Conservation (phyloP, 2,888 invertebrate genomes). For the Eupithecia insigniata region DNA sequence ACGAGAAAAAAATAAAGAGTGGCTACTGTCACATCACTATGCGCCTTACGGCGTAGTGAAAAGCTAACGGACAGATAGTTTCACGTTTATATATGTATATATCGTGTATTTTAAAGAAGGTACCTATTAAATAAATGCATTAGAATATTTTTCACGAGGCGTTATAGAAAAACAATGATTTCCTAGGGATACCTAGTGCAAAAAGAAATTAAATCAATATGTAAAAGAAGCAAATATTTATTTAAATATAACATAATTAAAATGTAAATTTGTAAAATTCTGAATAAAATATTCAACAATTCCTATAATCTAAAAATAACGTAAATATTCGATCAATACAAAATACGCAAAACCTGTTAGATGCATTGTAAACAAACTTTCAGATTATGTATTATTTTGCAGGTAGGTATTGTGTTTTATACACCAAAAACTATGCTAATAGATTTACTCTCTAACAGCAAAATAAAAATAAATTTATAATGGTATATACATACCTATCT, state of each 20-base stretch:
- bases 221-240: slow-evolving; percentile 71
- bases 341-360: slow-evolving; percentile 13
- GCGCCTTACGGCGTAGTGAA: too few species aligned
- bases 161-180: not conserved
- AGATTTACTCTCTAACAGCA: slow-evolving; percentile 2
- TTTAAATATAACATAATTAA: slow-evolving; percentile 76
- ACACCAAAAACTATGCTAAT: not conserved
- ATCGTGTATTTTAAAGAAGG: too few species aligned
- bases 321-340: slow-evolving; percentile 53
- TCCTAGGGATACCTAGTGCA: not conserved
- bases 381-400: slow-evolving; percentile 7
- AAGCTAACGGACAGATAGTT: too few species aligned
- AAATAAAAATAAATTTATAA: slow-evolving; percentile 7
- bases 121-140: too few species aligned
- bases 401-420: slow-evolving; percentile 3
- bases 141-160: not conserved
- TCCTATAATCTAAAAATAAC: slow-evolving; percentile 60
- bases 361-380: not conserved
- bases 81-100: too few species aligned
- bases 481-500: slow-evolving; percentile 25
- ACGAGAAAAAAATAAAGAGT: too few species aligned
- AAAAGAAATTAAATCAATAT: slow-evolving; percentile 26
- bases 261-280: slow-evolving; percentile 82
- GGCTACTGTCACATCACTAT: too few species aligned
- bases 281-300: slow-evolving; percentile 79